A percentile compares a stretch with the other conserved stretches of the same genome.
Evolutionary conservation across 2,113 vertebrate species (phyloP).

Genomic region (Prolemur simus): DNA sequence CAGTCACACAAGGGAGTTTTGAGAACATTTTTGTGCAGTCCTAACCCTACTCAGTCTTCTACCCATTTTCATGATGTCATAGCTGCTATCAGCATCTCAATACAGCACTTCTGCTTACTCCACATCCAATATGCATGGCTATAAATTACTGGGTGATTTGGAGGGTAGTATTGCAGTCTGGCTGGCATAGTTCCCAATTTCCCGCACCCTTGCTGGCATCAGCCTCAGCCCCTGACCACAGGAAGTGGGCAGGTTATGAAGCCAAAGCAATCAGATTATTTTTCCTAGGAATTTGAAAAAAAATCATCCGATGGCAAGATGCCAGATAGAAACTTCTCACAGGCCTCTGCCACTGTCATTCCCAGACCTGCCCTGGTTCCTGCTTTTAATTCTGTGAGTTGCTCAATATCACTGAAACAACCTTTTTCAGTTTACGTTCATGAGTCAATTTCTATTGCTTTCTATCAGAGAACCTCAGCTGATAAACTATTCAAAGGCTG

Average conservation of each 20-base stretch:
- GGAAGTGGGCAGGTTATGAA: not conserved
- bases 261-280: not conserved
- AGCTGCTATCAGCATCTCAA: not conserved
- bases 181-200: not conserved
- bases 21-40: not conserved
- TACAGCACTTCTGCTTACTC: not conserved
- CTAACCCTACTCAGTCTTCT: not conserved
- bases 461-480: not conserved
- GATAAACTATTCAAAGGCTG: not conserved
- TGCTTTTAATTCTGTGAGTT: not conserved
- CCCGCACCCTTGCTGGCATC: not conserved
- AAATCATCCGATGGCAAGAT: not conserved
- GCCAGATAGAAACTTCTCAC: not conserved
- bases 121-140: not conserved
- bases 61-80: not conserved
- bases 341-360: not conserved
- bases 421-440: not conserved
- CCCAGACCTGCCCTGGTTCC: not conserved
- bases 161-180: not conserved
- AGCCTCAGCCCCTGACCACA: not conserved
- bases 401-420: not conserved
- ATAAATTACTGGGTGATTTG: not conserved
- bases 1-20: not conserved
- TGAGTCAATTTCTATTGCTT: slow-evolving; percentile 20
- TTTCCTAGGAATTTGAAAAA: slow-evolving; percentile 9